Percentiles rank a stretch among this genome's conserved stretches.
Conservation (phyloP, 2,888 invertebrate genomes). For the Agrotis exclamationis region DNA sequence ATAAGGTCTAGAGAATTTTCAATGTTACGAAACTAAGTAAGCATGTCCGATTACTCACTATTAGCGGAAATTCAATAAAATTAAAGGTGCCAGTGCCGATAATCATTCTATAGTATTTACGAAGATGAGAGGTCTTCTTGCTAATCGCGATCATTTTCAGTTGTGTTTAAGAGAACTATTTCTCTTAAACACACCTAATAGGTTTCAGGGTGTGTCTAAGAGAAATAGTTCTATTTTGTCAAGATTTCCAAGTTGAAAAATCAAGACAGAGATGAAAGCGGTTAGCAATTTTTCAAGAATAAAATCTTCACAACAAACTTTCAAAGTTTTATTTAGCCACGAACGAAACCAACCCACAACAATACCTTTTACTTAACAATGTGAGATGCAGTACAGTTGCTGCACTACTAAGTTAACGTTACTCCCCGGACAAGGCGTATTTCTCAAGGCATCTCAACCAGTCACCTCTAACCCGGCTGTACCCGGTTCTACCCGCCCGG, state of each 20-base stretch:
- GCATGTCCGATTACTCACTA: too few relatives aligned
- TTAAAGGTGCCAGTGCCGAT: too few relatives aligned
- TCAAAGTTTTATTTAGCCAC: not conserved
- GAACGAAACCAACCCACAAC: constrained; percentile 18
- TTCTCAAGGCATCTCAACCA: constrained; percentile 51
- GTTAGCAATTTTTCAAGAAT: not conserved
- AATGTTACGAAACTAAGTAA: too few relatives aligned
- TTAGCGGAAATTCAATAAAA: too few relatives aligned
- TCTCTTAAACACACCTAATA: too few relatives aligned
- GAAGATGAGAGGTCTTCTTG: too few relatives aligned
- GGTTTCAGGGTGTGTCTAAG: too few relatives aligned
- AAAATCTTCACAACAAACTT: constrained; percentile 3
- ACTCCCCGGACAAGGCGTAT: constrained; percentile 45
- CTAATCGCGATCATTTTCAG: too few relatives aligned
- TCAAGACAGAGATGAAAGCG: not conserved
- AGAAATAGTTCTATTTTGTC: too few relatives aligned
- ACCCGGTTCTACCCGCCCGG: constrained; percentile 20
- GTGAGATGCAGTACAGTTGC: constrained; percentile 26
- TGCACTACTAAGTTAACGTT: constrained; percentile 53
- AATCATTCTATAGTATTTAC: too few relatives aligned
- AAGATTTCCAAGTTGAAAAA: not conserved
- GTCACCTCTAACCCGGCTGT: constrained; percentile 18
- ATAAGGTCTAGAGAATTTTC: too few relatives aligned
- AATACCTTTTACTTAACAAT: constrained; percentile 50
- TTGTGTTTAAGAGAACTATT: too few relatives aligned